phyloP scores from a whole-genome alignment of 2,113 vertebrate genomes.

The Bubo bubo region DNA sequence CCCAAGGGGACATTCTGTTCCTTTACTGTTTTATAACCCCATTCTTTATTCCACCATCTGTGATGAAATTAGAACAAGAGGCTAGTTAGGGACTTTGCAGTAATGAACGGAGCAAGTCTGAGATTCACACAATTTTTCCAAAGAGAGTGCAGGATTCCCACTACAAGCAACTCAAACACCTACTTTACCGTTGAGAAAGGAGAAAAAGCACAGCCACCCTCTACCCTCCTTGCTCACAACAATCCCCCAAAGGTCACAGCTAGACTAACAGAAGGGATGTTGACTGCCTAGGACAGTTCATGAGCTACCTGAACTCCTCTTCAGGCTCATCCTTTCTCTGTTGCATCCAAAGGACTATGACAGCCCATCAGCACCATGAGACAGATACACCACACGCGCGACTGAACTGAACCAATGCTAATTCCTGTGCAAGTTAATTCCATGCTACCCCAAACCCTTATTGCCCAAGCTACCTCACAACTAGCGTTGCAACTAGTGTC shows the following conservation, averaged over 20 bases:
- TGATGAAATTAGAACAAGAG: not conserved
- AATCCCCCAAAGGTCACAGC: not conserved
- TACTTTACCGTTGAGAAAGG: not conserved
- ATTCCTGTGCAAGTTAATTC: not conserved
- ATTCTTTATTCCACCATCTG: not conserved
- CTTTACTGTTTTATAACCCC: not conserved
- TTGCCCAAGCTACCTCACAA: not conserved
- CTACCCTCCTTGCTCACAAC: no score
- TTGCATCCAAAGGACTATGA: not conserved
- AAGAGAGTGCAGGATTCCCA: not conserved
- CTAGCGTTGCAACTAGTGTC: accelerated
- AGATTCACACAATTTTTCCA: not conserved
- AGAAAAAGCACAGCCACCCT: not conserved
- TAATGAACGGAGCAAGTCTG: not conserved
- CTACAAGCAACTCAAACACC: not conserved
- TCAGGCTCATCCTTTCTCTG: not conserved
- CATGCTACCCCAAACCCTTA: not conserved
- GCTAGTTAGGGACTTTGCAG: not conserved
- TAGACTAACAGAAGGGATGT: not conserved
- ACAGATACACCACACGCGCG: accelerated
- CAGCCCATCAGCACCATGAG: accelerated
- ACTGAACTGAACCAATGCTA: not conserved
- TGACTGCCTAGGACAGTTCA: not conserved
- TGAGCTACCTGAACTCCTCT: not conserved
- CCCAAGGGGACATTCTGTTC: not conserved